Conservation (phyloP, 2,113 vertebrate species). For the Ia io region DNA sequence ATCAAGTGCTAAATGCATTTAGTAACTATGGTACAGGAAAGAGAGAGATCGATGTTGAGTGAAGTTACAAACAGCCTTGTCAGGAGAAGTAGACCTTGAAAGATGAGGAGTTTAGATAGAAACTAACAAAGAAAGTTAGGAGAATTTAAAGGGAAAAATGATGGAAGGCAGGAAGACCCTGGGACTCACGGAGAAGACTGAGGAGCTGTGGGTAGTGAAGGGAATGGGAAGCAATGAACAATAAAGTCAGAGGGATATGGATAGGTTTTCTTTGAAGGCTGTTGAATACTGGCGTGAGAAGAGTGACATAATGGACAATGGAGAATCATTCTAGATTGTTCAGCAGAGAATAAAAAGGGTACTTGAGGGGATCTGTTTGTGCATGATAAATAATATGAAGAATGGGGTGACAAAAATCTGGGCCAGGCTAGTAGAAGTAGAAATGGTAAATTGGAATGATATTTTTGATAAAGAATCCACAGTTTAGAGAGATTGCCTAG, state of each 20-base stretch:
- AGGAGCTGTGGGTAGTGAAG: neutral
- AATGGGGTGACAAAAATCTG: neutral
- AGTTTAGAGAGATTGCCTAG: neutral
- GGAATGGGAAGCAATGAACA: neutral
- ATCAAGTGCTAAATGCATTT: conserved; percentile 7
- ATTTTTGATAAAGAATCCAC: neutral
- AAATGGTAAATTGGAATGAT: neutral
- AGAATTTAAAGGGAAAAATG: neutral
- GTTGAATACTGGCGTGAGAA: neutral
- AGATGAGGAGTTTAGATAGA: neutral
- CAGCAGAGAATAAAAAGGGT: neutral
- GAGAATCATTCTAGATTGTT: neutral
- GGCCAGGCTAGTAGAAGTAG: neutral
- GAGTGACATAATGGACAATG: neutral
- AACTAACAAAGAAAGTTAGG: neutral
- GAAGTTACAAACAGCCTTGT: conserved; percentile 6
- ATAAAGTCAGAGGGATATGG: neutral
- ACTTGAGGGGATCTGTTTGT: neutral
- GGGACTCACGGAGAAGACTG: neutral
- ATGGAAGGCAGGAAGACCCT: neutral
- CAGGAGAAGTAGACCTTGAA: neutral
- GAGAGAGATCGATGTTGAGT: neutral
- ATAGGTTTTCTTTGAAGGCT: neutral
- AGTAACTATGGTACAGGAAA: neutral
- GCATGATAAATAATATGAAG: neutral